phyloP scores from a whole-genome alignment of 2,113 vertebrate species.

The Daphoenositta chrysoptera region DNA sequence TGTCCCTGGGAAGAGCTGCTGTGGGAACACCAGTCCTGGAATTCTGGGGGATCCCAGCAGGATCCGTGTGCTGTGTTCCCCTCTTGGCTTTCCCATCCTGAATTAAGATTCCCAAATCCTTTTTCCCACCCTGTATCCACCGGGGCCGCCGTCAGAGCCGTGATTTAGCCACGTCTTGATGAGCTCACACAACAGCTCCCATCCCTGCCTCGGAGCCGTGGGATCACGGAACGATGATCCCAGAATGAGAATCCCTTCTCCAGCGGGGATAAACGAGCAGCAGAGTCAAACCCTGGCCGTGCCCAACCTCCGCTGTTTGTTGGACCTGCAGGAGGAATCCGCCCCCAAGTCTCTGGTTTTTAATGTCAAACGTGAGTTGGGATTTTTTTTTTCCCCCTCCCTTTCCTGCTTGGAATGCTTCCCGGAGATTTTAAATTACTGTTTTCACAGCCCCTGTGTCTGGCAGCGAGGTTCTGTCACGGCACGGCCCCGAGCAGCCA shows the following conservation, averaged over 20 bases:
- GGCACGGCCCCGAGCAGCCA: not conserved
- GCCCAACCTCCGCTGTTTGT: not conserved
- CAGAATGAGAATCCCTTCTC: not conserved
- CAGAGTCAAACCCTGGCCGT: not conserved
- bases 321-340: not conserved
- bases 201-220: rapidly evolving
- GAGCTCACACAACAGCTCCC: not conserved
- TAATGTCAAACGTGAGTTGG: not conserved
- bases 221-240: not conserved
- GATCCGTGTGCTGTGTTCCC: too few species aligned
- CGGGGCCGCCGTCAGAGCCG: not conserved
- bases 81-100: too few species aligned
- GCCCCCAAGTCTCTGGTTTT: not conserved
- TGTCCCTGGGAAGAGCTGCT: too few species aligned
- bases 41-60: too few species aligned
- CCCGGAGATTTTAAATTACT: not conserved
- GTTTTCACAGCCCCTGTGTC: not conserved
- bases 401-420: not conserved
- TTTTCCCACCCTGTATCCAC: too few species aligned
- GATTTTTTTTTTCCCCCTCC: not conserved
- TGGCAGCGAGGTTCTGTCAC: not conserved
- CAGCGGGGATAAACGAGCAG: rapidly evolving
- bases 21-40: too few species aligned
- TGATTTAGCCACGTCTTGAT: not conserved
- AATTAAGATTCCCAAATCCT: too few species aligned